Evolutionary conservation across 2,113 vertebrate genomes (phyloP).

Genomic region (Egretta garzetta): DNA sequence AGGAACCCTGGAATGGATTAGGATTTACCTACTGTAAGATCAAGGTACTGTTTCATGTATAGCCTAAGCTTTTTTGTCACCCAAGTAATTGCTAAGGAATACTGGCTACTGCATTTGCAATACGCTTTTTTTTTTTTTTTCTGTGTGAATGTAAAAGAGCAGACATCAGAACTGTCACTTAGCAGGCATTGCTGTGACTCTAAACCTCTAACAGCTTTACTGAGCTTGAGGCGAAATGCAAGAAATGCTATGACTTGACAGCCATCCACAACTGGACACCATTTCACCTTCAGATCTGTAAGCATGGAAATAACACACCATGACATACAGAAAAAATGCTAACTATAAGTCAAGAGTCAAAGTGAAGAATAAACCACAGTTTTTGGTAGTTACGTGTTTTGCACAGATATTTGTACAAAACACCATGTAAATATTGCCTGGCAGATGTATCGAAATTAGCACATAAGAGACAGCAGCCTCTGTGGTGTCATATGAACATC

Average conservation of each 20-base stretch:
- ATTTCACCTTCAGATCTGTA: neutral
- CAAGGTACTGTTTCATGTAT: neutral
- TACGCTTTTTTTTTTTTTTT: neutral
- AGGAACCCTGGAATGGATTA: neutral
- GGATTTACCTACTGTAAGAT: neutral
- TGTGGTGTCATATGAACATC: neutral
- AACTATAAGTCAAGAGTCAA: neutral
- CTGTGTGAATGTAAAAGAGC: neutral
- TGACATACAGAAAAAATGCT: neutral
- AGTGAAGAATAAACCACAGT: neutral
- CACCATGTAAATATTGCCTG: neutral
- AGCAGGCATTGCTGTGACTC: neutral
- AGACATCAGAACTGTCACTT: neutral
- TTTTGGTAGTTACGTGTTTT: neutral
- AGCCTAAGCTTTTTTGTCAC: neutral
- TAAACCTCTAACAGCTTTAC: neutral
- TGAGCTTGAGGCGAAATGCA: neutral
- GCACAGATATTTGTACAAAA: neutral
- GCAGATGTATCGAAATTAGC: neutral
- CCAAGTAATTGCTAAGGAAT: neutral
- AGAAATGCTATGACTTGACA: neutral
- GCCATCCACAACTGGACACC: neutral
- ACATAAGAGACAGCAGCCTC: neutral
- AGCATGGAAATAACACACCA: neutral
- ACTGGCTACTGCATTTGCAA: neutral